A percentile compares a stretch with the other conserved stretches of the same genome.
These are phyloP conservation scores for Coregonus clupeaformis DNA, from an alignment of 2,113 vertebrate species.

Conservation along the genomic window DNA sequence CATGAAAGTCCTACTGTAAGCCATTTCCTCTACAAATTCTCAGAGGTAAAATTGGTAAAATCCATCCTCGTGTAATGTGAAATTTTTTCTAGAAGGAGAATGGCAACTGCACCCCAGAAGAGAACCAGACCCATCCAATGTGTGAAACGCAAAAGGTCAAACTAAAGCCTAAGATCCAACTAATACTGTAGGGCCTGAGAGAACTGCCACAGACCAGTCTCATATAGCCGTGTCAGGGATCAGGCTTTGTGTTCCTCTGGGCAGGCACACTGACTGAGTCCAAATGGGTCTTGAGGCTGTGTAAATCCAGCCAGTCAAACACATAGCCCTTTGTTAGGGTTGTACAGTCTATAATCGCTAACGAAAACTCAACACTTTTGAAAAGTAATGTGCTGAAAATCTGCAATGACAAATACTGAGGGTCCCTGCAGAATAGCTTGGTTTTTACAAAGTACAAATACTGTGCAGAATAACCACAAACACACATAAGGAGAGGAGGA, in stretches of 20 bases:
- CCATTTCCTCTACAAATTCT: not conserved
- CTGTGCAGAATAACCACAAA: too few species aligned
- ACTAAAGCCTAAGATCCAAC: not conserved
- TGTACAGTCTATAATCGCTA: conserved; percentile 19
- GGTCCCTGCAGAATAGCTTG: not conserved
- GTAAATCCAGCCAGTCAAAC: conserved; percentile 2
- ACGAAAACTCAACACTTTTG: conserved; percentile 2
- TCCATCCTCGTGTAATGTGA: not conserved
- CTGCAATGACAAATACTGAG: not conserved
- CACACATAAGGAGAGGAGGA: too few species aligned
- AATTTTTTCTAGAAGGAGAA: not conserved
- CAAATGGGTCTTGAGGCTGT: conserved; percentile 21
- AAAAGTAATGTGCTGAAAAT: not conserved
- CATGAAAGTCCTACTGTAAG: not conserved
- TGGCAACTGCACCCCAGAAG: not conserved
- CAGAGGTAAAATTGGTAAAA: not conserved
- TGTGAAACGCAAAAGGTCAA: not conserved
- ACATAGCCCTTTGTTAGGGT: conserved; percentile 40
- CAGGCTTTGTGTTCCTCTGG: too few species aligned
- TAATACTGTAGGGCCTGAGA: not conserved
- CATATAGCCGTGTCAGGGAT: conserved; percentile 21
- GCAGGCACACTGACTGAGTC: not conserved
- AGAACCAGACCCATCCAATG: not conserved
- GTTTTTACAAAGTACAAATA: too few species aligned
- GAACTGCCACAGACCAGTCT: conserved; percentile 11